phyloP scores from a whole-genome alignment of 2,888 invertebrate species.

The Yponomeuta malinellus region DNA sequence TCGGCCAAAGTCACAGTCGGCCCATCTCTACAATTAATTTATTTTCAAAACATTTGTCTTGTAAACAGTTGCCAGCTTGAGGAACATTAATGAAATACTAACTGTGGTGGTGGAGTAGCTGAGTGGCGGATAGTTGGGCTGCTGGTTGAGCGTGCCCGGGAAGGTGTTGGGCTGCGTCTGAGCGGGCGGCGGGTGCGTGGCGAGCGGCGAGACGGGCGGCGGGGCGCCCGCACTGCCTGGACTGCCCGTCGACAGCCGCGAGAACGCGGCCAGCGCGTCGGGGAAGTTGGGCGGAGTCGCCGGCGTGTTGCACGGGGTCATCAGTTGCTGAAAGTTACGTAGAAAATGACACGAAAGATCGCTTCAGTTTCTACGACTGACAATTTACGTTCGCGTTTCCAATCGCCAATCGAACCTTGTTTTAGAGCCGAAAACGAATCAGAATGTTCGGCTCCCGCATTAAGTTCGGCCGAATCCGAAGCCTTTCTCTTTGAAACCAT shows the following conservation, averaged over 20 bases:
- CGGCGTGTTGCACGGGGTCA: slow-evolving; percentile 95
- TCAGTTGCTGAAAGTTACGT: slow-evolving; percentile 75
- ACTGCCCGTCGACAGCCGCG: slow-evolving; percentile 84
- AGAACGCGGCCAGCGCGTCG: slow-evolving; percentile 91
- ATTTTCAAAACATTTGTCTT: too few relatives aligned
- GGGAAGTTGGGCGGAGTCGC: slow-evolving; percentile 97
- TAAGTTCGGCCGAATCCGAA: too few relatives aligned
- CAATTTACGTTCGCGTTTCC: too few relatives aligned
- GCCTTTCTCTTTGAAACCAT: too few relatives aligned
- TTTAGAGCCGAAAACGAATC: too few relatives aligned
- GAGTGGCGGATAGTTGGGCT: slow-evolving; percentile 54
- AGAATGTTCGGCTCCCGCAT: too few relatives aligned
- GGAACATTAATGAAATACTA: slow-evolving; percentile 10
- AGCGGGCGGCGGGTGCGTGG: slow-evolving; percentile 54
- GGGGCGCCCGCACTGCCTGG: slow-evolving; percentile 62
- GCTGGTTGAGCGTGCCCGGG: background rate
- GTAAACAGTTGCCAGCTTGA: background rate
- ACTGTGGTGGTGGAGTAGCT: slow-evolving; percentile 54
- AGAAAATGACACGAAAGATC: slow-evolving; percentile 21
- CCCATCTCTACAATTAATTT: too few relatives aligned
- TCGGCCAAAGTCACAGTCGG: too few relatives aligned
- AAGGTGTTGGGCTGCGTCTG: slow-evolving; percentile 27
- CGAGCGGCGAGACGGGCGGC: slow-evolving; percentile 62
- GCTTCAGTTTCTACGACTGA: too few relatives aligned
- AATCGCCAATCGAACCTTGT: too few relatives aligned